These are phyloP conservation scores for Procambarus clarkii DNA, from an alignment of 1,140 invertebrate genomes.

Conservation along the genomic window DNA sequence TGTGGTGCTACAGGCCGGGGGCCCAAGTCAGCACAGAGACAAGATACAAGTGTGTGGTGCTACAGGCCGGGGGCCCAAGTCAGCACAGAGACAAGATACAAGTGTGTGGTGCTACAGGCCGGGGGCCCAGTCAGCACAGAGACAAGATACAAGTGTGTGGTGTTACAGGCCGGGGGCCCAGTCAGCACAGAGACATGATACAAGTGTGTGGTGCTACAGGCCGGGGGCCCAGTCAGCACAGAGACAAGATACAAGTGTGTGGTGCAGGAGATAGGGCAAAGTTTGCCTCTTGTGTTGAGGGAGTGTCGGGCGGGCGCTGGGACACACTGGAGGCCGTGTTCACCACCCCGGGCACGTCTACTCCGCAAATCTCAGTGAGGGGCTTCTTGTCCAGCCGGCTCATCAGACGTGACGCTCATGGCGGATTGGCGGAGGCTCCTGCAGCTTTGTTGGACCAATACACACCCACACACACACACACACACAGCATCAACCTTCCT, in stretches of 20 bases:
- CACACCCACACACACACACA: neutral
- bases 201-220: neutral
- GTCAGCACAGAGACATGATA: too few species aligned
- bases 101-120: too few species aligned
- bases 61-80: too few species aligned
- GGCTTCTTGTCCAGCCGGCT: constrained; percentile 21
- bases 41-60: too few species aligned
- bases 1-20: too few species aligned
- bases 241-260: neutral
- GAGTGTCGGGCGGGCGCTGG: neutral
- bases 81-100: too few species aligned
- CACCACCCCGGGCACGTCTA: constrained; percentile 1
- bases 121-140: too few species aligned
- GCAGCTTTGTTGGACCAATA: neutral
- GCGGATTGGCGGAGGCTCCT: neutral
- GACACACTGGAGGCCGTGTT: neutral
- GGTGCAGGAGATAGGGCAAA: neutral
- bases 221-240: neutral
- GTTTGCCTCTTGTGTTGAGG: neutral
- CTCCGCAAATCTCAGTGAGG: constrained; percentile 26
- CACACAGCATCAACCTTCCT: too few species aligned
- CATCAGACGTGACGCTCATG: constrained; percentile 41
- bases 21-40: too few species aligned
- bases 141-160: too few species aligned
- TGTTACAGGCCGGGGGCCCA: too few species aligned